Base-by-base conservation (phyloP, 2,888 invertebrate species). In the Oasisia sp. region DNA sequence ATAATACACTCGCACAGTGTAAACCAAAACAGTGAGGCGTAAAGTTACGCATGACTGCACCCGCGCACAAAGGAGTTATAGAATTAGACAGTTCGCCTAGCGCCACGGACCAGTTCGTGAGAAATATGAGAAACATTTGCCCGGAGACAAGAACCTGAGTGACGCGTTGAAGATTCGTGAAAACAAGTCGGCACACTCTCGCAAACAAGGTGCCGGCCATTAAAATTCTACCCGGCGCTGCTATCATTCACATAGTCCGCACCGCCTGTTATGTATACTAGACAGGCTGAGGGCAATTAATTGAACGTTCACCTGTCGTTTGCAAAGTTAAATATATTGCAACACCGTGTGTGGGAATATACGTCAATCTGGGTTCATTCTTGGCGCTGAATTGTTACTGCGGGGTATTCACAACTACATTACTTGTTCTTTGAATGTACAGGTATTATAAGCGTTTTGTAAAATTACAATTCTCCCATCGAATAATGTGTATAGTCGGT, bases 61-160 rank as follows among this genome's bases (percentile, higher is more conserved):
- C 7, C 74, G 27, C 74, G n/a, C 74, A 74, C 74, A 74, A 74
- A 74, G 27, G 74, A 74, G 74, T 74, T 27, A 74, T 74, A 74
- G 74, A 74, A 74, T 27, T 74, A 74, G 74, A 74, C 74, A 74
- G 27, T 27, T 74, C 27, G 74, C 5, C 74, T 74, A 74, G 3
- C 74, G 74, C 74, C 74, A 74, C 74, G 74, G 74, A 74, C 74
- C 74, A 19, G 74, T 74, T 27, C 27, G 27, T 74, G 74, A 74
- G 74, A 74, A 74, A 74, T 74, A 74, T 74, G 74, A 74, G n/a
- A 74, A 74, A 19, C n/a, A 74, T 74, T 74, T 74, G 74, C 74
- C 74, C 74, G 74, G 19, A 74, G 74, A 27, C 74, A 74, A 27
- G 74, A 74, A 74, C 3, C 27, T 27, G 74, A 74, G 19, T 74